Evolutionary conservation across 2,797 vertebrate species (phyloP).

Genomic region (Garrulus glandarius): DNA sequence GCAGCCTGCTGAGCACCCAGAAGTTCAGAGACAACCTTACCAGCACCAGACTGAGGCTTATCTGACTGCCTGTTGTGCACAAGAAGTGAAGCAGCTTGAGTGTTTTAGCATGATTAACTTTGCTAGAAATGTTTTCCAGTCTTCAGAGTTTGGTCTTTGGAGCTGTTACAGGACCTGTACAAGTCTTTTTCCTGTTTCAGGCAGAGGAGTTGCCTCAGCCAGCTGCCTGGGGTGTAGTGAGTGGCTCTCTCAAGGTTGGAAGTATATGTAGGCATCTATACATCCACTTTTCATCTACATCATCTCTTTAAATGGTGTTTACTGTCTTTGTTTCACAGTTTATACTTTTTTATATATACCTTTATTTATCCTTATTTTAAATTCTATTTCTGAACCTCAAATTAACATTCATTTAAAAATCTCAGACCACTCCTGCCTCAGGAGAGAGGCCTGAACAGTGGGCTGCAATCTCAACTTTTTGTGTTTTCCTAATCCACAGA

Average conservation of each 20-base stretch:
- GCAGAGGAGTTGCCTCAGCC: background rate
- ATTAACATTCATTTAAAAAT: background rate
- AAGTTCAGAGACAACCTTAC: background rate
- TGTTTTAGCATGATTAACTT: constrained; percentile 30
- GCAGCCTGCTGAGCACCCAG: background rate
- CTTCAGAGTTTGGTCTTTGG: background rate
- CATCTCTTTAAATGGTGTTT: background rate
- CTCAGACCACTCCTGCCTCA: background rate
- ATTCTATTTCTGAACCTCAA: background rate
- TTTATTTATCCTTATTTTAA: background rate
- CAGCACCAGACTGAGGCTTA: background rate
- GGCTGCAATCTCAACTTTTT: background rate
- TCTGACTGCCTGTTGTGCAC: background rate
- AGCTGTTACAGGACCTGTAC: background rate
- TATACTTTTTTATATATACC: background rate
- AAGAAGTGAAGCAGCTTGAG: background rate
- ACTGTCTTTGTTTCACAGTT: background rate
- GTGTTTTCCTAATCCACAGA: background rate
- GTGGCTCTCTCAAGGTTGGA: background rate
- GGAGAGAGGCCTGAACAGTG: background rate
- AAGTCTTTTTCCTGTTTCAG: background rate
- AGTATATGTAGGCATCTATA: background rate
- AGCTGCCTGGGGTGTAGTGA: background rate
- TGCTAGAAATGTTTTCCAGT: background rate
- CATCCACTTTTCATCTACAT: background rate